These are phyloP conservation scores for Accipiter cooperii DNA, from an alignment of 2,113 vertebrate species.

Conservation along the genomic window DNA sequence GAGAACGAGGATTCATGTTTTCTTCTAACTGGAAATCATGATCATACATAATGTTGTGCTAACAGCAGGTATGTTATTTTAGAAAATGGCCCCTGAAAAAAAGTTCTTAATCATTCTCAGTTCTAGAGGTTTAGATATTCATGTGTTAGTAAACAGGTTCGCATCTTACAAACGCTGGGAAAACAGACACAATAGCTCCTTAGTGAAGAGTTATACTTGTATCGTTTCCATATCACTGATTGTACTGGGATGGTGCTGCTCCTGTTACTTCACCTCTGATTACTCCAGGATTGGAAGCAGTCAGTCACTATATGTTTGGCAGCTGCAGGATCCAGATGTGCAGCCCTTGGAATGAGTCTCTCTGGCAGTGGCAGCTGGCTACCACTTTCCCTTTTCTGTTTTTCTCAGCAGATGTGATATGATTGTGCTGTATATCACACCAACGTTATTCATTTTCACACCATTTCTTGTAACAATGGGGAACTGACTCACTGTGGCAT, in stretches of 20 bases:
- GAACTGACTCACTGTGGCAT: background rate
- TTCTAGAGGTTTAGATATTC: background rate
- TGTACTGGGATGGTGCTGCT: background rate
- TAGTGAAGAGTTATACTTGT: background rate
- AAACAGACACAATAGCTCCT: background rate
- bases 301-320: slow-evolving; percentile 22
- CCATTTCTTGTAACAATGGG: background rate
- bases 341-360: slow-evolving; percentile 23
- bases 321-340: slow-evolving; percentile 56
- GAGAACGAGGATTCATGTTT: background rate
- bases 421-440: background rate
- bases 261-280: slow-evolving; percentile 30
- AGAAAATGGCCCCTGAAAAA: background rate
- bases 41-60: background rate
- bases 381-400: slow-evolving; percentile 22
- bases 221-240: background rate
- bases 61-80: background rate
- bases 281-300: slow-evolving; percentile 5
- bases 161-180: background rate
- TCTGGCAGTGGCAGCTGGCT: slow-evolving; percentile 30
- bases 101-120: background rate
- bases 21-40: background rate
- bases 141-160: background rate
- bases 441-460: slow-evolving; percentile 29
- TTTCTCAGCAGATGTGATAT: slow-evolving; percentile 32